phyloP scores from a whole-genome alignment of 2,888 invertebrate genomes.

The Sminthurides aquaticus region DNA sequence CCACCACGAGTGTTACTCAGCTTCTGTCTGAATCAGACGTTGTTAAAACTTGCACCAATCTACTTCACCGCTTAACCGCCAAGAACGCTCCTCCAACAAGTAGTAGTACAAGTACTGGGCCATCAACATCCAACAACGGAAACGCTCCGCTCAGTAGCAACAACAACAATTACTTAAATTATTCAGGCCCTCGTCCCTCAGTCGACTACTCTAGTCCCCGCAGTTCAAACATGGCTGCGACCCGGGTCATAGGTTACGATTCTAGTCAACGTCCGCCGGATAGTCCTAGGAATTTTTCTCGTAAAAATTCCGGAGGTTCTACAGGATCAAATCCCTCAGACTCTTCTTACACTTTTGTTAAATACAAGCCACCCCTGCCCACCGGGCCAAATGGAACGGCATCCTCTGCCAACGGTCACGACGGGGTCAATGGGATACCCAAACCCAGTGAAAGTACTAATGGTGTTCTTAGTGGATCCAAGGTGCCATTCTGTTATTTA shows the following conservation, averaged over 20 bases:
- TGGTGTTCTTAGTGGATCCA: neutral
- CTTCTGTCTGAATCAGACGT: constrained; percentile 60
- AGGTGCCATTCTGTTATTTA: constrained; percentile 39
- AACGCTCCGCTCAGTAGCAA: neutral
- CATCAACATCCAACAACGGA: neutral
- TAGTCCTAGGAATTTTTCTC: constrained; percentile 12
- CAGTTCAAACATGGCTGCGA: constrained; percentile 15
- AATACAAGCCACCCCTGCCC: constrained; percentile 42
- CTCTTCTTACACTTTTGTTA: constrained; percentile 39
- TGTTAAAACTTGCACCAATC: constrained; percentile 64
- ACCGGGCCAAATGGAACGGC: constrained; percentile 18
- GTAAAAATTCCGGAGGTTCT: constrained; percentile 34
- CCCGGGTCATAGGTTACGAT: constrained; percentile 5
- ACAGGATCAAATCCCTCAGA: constrained; percentile 35
- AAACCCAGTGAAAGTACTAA: neutral
- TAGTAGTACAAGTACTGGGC: neutral
- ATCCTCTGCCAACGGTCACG: constrained; percentile 8
- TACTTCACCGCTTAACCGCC: constrained; percentile 69
- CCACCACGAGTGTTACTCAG: constrained; percentile 74
- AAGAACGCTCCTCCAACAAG: constrained; percentile 50
- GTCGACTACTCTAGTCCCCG: neutral
- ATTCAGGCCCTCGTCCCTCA: neutral
- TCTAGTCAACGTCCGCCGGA: constrained; percentile 8
- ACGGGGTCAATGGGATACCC: neutral
- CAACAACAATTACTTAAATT: constrained; percentile 15